Percentiles rank a stretch among this genome's conserved stretches.
phyloP scores from a whole-genome alignment of 92 coral and sea anemone genomes.

The Porites lobata region DNA sequence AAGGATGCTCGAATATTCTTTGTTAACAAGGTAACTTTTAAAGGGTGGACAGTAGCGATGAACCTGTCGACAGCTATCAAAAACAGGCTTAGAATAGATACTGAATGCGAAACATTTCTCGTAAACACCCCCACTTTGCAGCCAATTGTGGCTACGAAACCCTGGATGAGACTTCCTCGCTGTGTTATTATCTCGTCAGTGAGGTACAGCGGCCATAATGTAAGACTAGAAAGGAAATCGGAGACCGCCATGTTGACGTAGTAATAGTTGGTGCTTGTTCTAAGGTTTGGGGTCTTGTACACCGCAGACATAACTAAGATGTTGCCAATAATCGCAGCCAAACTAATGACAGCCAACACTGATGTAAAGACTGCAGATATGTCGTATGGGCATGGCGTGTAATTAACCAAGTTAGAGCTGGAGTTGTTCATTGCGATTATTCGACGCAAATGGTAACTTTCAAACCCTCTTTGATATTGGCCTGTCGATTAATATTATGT shows the following conservation, averaged over 20 bases:
- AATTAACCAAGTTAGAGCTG: neutral
- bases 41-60: constrained; percentile 11
- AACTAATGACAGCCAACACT: neutral
- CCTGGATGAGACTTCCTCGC: constrained; percentile 14
- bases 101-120: neutral
- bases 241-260: constrained; percentile 21
- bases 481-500: no score
- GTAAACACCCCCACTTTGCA: constrained; percentile 12
- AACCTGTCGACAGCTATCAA: constrained; percentile 28
- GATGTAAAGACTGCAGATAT: constrained; percentile 1
- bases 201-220: constrained; percentile 15
- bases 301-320: neutral
- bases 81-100: constrained; percentile 12
- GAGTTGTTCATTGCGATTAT: constrained; percentile 1
- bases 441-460: neutral
- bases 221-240: constrained; percentile 12
- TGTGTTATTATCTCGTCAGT: constrained; percentile 17
- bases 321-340: constrained; percentile 23
- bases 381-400: neutral
- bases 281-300: constrained; percentile 12
- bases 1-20: neutral
- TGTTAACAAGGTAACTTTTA: constrained; percentile 15
- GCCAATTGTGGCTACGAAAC: neutral
- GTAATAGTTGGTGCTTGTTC: constrained; percentile 43
- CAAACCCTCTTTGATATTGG: no score